Evolutionary conservation across 1,140 invertebrate genomes (phyloP), one percentile per base, ranked within the genome.

Genomic region (Aporrectodea caliginosa): DNA sequence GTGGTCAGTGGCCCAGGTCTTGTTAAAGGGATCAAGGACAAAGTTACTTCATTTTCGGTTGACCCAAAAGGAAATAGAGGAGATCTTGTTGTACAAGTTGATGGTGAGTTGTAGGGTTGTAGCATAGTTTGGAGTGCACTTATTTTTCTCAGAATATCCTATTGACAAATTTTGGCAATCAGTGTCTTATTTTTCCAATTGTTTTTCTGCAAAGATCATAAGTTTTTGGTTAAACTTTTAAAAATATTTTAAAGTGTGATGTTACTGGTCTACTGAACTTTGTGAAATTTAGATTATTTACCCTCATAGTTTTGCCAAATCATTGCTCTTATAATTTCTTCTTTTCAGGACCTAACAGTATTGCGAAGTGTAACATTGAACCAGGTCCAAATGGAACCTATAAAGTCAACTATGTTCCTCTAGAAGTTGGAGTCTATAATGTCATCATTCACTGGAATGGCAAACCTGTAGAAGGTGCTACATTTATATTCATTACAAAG

Each of bases 381-480:
- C 58, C 77, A 30, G 31, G 31, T 2, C 33, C 89, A 22, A 88
- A 90, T 81, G 91, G 91, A n/a, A 85, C 90, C 31, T 92, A 90
- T 88, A 90, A 91, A 78, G 91, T 93, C 2, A 91, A 91, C 1
- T 94, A 93, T 83, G 87, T 91, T 0, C 93, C 93, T 0, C 88
- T 90, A 1, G 92, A 93, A 86, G 91, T 93, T 16, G 94, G 94
- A 6, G 87, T 92, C 14, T 94, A 93, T 85, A 91, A 93, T 84
- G 89, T 94, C 1, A 87, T 90, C 81, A 90, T 94, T 1, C 90
- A 91, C 16, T 94, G 93, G 90, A 93, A 93, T 83, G 92, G 92
- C 33, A 90, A 90, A 80, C 89, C 91, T 79, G 89, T 92, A 78
- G 87, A 88, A 83, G 90, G 90, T 90, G 82, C 6, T 69, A 16